phyloP scores from a whole-genome alignment of 1,140 invertebrate species.

The Orius laevigatus region DNA sequence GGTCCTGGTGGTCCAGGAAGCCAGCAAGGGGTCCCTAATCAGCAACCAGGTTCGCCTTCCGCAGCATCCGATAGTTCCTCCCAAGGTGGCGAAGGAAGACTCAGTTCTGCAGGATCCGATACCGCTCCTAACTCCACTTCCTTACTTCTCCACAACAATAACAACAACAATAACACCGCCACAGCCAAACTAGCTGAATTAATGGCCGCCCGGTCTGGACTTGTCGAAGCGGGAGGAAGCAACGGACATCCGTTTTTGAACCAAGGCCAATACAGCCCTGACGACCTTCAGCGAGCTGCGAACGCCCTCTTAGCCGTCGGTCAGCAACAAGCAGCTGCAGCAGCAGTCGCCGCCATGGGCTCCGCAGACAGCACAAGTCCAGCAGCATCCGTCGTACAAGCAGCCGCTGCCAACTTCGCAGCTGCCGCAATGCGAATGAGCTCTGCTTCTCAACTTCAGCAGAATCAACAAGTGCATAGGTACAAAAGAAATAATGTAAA shows the following conservation, averaged over 20 bases:
- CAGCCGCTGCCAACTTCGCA: constrained; percentile 54
- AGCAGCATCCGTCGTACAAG: constrained; percentile 40
- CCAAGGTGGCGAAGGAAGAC: constrained; percentile 49
- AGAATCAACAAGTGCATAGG: constrained; percentile 23
- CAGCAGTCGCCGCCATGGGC: constrained; percentile 14
- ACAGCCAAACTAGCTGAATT: constrained; percentile 24
- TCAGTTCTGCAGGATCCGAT: constrained; percentile 61
- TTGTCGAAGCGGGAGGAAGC: constrained; percentile 19
- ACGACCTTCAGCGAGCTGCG: constrained; percentile 53
- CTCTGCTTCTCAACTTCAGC: constrained; percentile 19
- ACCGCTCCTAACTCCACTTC: constrained; percentile 20
- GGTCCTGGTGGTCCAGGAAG: constrained; percentile 20
- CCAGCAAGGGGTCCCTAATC: constrained; percentile 12
- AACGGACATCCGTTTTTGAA: constrained; percentile 21
- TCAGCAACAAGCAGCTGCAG: constrained; percentile 20
- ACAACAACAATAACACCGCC: constrained; percentile 43
- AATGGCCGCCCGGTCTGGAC: constrained; percentile 23
- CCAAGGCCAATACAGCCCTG: constrained; percentile 39
- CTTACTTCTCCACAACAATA: constrained; percentile 30
- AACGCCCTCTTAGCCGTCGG: constrained; percentile 50
- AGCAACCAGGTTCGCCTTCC: constrained; percentile 43
- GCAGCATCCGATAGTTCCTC: constrained; percentile 51
- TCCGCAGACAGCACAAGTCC: constrained; percentile 17
- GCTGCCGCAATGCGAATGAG: constrained; percentile 62
- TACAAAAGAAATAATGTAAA: constrained; percentile 10